phyloP scores from a whole-genome alignment of 2,113 vertebrate species.

The Scolopax mira region DNA sequence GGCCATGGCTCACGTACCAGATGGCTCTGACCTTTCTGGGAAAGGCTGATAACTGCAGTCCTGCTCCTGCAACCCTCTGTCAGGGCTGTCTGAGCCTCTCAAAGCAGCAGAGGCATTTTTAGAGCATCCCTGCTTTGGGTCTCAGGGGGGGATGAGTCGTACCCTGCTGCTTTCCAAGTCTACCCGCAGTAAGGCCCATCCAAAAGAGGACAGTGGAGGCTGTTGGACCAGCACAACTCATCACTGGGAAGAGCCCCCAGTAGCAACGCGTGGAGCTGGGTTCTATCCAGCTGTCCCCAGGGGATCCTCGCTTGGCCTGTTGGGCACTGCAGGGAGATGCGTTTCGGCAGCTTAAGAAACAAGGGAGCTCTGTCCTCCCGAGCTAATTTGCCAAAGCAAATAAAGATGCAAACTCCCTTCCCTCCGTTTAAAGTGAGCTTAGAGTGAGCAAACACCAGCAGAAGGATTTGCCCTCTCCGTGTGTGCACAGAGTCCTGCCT shows the following conservation, averaged over 20 bases:
- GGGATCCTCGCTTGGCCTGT: not conserved
- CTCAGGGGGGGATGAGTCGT: not conserved
- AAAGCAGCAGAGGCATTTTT: not conserved
- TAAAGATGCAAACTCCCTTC: not conserved
- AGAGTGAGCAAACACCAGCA: rapidly evolving
- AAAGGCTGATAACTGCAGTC: not conserved
- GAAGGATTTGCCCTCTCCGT: not conserved
- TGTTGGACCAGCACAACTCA: not conserved
- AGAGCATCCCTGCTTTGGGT: not conserved
- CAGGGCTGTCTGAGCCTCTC: not conserved
- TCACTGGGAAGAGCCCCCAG: not conserved
- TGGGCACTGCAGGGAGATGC: not conserved
- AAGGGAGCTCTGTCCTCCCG: not conserved
- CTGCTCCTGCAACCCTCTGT: not conserved
- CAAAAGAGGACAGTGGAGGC: not conserved
- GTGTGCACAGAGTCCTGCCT: not conserved
- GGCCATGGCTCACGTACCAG: rapidly evolving
- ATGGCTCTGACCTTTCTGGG: conserved; percentile 58
- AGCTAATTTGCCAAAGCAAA: not conserved
- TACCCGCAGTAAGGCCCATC: not conserved
- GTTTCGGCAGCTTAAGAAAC: not conserved
- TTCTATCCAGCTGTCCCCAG: not conserved
- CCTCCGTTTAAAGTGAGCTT: not conserved
- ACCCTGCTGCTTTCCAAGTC: not conserved
- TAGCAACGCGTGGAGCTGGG: not conserved